phyloP scores from a whole-genome alignment of 2,113 vertebrate genomes.

The zebrafish (Danio rerio) region GRCz12tu NC_133190.1:39701001-39701500 shows the following conservation, averaged over 20 bases:
- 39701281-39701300: not conserved
- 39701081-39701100: too few relatives aligned
- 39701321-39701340: slow-evolving; percentile 64
- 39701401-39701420: slow-evolving; percentile 84
- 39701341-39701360: slow-evolving; percentile 81
- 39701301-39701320: slow-evolving; percentile 9
- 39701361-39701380: slow-evolving; percentile 83
- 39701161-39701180: too few relatives aligned
- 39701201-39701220: not conserved
- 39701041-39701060: too few relatives aligned
- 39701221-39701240: slow-evolving; percentile 25
- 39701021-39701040: too few relatives aligned
- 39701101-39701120: too few relatives aligned
- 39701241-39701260: not conserved
- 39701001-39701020: too few relatives aligned
- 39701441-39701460: slow-evolving; percentile 84
- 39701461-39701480: slow-evolving; percentile 84
- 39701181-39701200: too few relatives aligned
- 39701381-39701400: slow-evolving; percentile 82
- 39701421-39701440: slow-evolving; percentile 86
- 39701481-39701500: slow-evolving; percentile 84
- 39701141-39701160: too few relatives aligned
- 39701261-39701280: not conserved
- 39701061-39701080: too few relatives aligned
- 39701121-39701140: too few relatives aligned